Evolutionary conservation across 1,140 invertebrate species (phyloP), one percentile per base, ranked within the genome.

Genomic region (Bombus breviceps): DNA sequence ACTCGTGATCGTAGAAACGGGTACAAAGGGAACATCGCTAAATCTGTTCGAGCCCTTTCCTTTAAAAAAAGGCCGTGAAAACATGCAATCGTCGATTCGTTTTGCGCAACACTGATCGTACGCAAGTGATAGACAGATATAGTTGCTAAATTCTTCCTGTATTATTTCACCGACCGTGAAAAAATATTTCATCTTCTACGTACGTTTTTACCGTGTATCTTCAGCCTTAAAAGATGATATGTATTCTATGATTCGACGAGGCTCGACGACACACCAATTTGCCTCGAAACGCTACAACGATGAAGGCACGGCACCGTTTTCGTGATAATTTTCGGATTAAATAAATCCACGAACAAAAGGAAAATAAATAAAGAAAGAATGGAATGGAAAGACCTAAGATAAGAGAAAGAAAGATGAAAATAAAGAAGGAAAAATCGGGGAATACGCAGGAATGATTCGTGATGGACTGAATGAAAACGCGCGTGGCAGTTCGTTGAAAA

Each of bases 401-500:
- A 22, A 22, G 25, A 8, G 0, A n/a, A 6, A 15, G 25, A 13
- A 6, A 39, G 6, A 37, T 13, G 12, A 28, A 39, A 69, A 9
- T 34, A 28, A 15, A 81, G 15, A 53, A 74, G 83, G 83, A 28
- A 8, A 28, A 68, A 82, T 68, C 15, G 53, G 64, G 43, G 75
- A 86, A 91, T 25, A 75, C 77, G 47, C 25, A 1, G 64, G 88
- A 74, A 69, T 6, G 28, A 18, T 39, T 72, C 57, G n/a, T 32
- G 34, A 79, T 39, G n/a, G 76, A 34, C 2, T 10, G 22, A 90
- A 89, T 88, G 89, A 90, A 64, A 88, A 92, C 89, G 86, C 83
- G 81, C 88, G 69, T 72, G 86, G 73, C 82, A 73, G 68, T 94
- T 94, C 92, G 87, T 94, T 95, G 92, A 94, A 95, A 95, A 95